These are phyloP conservation scores for Trinorchestia longiramus DNA, from an alignment of 1,140 invertebrate species.

Conservation along the genomic window DNA sequence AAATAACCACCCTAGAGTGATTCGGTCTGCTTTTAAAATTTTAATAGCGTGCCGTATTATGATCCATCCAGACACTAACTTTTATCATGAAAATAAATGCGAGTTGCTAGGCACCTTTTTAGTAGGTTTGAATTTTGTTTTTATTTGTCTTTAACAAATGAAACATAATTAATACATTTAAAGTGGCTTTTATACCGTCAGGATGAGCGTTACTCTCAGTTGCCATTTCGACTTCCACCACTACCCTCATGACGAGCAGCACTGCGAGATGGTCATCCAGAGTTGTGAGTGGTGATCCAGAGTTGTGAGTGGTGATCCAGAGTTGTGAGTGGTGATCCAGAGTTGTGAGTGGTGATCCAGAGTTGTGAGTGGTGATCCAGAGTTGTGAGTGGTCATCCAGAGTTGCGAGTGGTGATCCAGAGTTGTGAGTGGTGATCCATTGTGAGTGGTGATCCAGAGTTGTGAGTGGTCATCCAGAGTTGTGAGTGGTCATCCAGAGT, in stretches of 20 bases:
- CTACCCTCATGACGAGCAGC: conserved; percentile 65
- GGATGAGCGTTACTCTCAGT: conserved; percentile 64
- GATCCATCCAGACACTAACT: too few relatives aligned
- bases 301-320: background rate
- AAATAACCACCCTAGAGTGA: too few relatives aligned
- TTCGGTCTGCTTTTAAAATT: too few relatives aligned
- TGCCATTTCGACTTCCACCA: conserved; percentile 66
- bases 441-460: background rate
- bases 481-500: background rate
- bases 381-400: background rate
- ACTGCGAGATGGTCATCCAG: conserved; percentile 65
- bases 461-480: background rate
- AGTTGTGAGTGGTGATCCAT: background rate
- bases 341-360: background rate
- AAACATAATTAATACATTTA: too few relatives aligned
- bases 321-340: background rate
- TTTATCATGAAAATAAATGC: too few relatives aligned
- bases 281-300: conserved; percentile 40
- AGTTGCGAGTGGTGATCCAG: background rate
- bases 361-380: background rate
- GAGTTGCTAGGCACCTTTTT: too few relatives aligned
- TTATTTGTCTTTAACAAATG: too few relatives aligned
- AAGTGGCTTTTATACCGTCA: background rate
- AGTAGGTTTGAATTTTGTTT: too few relatives aligned
- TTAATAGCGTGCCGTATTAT: too few relatives aligned